phyloP scores from a whole-genome alignment of 2,888 invertebrate species.

The Antitype chi region DNA sequence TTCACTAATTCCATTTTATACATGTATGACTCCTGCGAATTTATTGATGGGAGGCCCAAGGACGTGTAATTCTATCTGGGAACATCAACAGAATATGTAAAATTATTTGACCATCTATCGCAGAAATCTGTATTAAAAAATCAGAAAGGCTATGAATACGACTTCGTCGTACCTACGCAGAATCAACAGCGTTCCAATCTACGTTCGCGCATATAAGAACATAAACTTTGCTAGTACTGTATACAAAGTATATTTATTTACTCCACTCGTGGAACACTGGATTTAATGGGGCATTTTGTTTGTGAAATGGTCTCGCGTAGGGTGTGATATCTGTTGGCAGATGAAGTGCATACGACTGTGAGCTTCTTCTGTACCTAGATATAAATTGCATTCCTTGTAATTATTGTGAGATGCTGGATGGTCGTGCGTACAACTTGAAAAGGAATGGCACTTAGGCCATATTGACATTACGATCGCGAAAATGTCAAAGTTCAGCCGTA shows the following conservation, averaged over 20 bases:
- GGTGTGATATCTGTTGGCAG: constrained; percentile 21
- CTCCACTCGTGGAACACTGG: constrained; percentile 54
- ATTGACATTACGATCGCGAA: constrained; percentile 77
- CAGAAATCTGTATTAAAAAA: not conserved
- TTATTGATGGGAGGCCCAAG: not conserved
- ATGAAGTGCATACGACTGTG: constrained; percentile 20
- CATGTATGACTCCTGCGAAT: not conserved
- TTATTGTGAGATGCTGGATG: constrained; percentile 33
- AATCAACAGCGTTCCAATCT: constrained; percentile 84
- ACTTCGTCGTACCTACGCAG: constrained; percentile 73
- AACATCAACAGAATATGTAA: too few species aligned
- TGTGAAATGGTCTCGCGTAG: constrained; percentile 25
- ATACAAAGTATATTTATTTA: constrained; percentile 72
- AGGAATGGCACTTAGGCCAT: constrained; percentile 79
- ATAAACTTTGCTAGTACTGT: constrained; percentile 58
- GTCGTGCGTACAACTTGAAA: constrained; percentile 69
- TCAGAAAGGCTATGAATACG: constrained; percentile 75
- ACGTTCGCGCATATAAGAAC: constrained; percentile 72
- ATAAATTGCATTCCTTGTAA: constrained; percentile 27
- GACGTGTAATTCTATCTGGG: not conserved
- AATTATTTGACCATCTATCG: too few species aligned
- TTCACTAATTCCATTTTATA: not conserved
- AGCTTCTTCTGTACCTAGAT: constrained; percentile 24
- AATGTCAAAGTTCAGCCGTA: constrained; percentile 89
- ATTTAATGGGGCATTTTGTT: constrained; percentile 48